Conservation (phyloP, 2,113 vertebrate genomes). For the Proteles cristata region DNA sequence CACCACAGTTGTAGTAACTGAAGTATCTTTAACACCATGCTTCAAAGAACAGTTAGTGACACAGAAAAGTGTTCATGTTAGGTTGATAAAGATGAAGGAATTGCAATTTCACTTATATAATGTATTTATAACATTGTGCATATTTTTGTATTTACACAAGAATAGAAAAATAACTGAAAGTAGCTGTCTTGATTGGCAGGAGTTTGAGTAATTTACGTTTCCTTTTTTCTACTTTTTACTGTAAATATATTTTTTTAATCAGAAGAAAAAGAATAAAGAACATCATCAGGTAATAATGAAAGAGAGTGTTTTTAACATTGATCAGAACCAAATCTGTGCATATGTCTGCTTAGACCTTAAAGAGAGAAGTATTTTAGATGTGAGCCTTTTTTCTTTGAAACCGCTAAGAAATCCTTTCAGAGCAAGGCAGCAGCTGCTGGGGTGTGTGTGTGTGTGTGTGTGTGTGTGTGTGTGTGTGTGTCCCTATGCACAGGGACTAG, state of each 20-base stretch:
- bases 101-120: background rate
- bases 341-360: background rate
- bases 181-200: background rate
- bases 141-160: constrained; percentile 38
- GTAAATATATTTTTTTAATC: background rate
- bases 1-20: background rate
- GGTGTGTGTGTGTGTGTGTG: fast-evolving
- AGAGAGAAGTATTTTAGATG: background rate
- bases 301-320: background rate
- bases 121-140: background rate
- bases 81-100: background rate
- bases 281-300: background rate
- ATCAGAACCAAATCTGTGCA: background rate
- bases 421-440: background rate
- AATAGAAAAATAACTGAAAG: background rate
- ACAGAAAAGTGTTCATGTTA: background rate
- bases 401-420: background rate
- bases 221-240: constrained; percentile 18
- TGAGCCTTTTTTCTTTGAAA: background rate
- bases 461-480: no score
- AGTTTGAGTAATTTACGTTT: background rate
- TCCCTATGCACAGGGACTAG: no score
- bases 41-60: background rate
- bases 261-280: background rate
- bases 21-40: background rate